phyloP scores from a whole-genome alignment of 2,797 vertebrate genomes.

The Bradypodion pumilum region DNA sequence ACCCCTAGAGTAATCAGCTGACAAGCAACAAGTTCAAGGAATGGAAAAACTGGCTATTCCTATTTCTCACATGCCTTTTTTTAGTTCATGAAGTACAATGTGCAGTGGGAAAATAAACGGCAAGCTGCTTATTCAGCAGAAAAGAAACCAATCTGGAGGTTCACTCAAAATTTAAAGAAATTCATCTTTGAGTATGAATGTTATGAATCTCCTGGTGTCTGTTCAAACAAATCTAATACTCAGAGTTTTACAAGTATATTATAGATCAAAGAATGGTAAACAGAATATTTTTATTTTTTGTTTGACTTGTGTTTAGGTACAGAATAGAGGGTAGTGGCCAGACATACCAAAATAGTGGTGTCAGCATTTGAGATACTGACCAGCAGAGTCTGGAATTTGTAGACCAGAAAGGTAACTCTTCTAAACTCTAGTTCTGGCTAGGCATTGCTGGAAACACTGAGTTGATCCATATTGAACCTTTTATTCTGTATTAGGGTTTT shows the following conservation, averaged over 20 bases:
- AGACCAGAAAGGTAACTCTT: background rate
- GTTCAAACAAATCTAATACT: conserved; percentile 5
- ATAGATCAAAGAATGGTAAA: background rate
- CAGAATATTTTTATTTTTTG: background rate
- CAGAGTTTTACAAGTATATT: background rate
- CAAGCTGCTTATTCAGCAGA: conserved; percentile 50
- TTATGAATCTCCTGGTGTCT: conserved; percentile 1
- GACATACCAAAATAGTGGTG: background rate
- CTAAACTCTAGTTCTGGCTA: background rate
- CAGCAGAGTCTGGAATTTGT: background rate
- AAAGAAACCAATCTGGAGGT: conserved; percentile 19
- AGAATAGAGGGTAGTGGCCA: background rate
- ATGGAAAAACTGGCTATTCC: conserved; percentile 69
- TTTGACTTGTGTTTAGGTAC: background rate
- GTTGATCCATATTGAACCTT: background rate
- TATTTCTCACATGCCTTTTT: conserved; percentile 66
- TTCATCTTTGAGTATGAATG: background rate
- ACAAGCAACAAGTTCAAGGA: conserved; percentile 64
- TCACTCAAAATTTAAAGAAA: conserved; percentile 32
- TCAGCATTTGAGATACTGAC: no score
- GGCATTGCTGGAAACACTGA: background rate
- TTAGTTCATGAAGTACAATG: conserved; percentile 51
- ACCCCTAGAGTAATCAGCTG: conserved; percentile 69
- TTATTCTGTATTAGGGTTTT: background rate
- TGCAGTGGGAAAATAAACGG: conserved; percentile 58